Base-by-base conservation (phyloP, 2,797 vertebrate species). In the Buceros bicornis region DNA sequence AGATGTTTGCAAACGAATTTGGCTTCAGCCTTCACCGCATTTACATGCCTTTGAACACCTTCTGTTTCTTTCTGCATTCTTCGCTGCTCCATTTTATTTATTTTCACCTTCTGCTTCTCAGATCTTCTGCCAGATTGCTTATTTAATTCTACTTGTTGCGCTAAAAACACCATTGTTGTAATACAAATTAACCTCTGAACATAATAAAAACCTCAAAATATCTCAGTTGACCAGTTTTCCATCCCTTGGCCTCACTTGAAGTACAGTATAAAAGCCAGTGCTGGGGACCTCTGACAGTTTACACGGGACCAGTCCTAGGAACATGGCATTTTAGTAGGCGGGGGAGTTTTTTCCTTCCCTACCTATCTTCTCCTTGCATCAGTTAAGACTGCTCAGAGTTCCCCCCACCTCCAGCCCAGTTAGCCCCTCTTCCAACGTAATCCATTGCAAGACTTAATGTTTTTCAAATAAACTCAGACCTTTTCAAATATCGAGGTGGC, bases 21-120 rank as follows among this genome's bases (percentile, higher is more conserved):
- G 95, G 87, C 95, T 91, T 43, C 80, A 84, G 93, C 70, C 77
- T 70, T 47, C 82, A 25, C 5, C 0, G 16, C 4, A 0, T 91
- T 93, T 94, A 71, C 74, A 89, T 67, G 80, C 64, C 93, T 95
- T 95, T 97, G 94, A 95, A 97, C 93, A 57, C 88, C 94, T 95
- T 96, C 94, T 95, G 93, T 95, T 96, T 95, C 87, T 95, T 95
- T 96, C 95, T 95, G 91, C 96, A 93, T 97, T 96, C 91, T 96
- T 97, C 22, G 0, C 82, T 79, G 89, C 94, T 94, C 70, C 48
- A 35, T 80, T 95, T 95, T 93, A 95, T 96, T 97, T 96, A 95
- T 90, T 96, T 96, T 95, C 94, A 86, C 94, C 93, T 93, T 83
- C 82, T 93, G 62, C 60, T 84, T 77, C 87, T 97, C 90, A 96